Base-by-base conservation (phyloP, 2,113 vertebrate species). In the Eupsittula cactorum region DNA sequence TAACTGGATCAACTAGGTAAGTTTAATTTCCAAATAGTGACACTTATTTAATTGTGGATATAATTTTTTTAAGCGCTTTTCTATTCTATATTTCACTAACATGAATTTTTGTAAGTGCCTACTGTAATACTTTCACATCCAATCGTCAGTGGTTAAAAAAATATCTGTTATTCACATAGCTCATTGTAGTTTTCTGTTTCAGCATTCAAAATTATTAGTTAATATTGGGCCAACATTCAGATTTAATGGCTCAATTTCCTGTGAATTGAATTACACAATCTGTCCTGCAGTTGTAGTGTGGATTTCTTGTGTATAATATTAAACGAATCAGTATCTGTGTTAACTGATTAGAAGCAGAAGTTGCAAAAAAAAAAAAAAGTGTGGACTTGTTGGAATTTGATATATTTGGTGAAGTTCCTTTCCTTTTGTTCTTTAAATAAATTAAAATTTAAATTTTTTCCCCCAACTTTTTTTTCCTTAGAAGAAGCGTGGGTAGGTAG, bases 381-480 rank as follows among this genome's bases (percentile, higher is more conserved):
- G 11, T 59, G 23, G 3, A 7, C 10, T 82, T 83, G 2, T n/a
- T 62, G 35, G 20, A 67, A 84, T 28, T 29, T 13, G 29, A 35
- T 81, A 33, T 5, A 21, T 55, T 59, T 93, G 46, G 13, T 44
- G 33, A 76, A 81, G 29, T 84, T 65, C 2, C 27, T 73, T 81
- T 77, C 4, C 10, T 70, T 86, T 68, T 35, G n/a, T 83, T 78
- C 23, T 87, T 77, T 41, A 59, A 86, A 74, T 41, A 86, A 77
- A 28, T 37, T 6, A 77, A 83, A 29, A 23, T 73, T 62, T 65
- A 35, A 86, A 28, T 24, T 39, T 57, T 16, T n/a, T 21, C 15
- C 4, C 35, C 28, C 15, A 2, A 0, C 0, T 21, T 29, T 4
- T 79, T 63, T 84, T 39, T 29, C 5, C 7, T 41, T 62, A 49